A percentile compares a stretch with the other conserved stretches of the same genome.
Evolutionary conservation across 2,888 invertebrate genomes (phyloP).

Genomic region (Synanthedon myopaeformis): DNA sequence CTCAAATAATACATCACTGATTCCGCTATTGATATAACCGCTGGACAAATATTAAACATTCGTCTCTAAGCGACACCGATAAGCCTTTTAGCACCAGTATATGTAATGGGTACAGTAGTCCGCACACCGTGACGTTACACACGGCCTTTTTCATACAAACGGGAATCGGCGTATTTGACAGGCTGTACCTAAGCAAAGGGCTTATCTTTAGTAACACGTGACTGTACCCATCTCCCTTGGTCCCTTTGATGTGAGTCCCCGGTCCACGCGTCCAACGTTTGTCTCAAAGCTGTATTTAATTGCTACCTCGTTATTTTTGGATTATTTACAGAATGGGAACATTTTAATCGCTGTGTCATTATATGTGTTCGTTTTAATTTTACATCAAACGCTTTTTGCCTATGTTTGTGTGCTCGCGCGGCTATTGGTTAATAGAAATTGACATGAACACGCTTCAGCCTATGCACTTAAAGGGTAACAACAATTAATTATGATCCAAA

Average conservation of each 20-base stretch:
- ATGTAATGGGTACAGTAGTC: background rate
- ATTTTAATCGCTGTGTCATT: constrained; percentile 38
- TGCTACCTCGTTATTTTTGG: constrained; percentile 67
- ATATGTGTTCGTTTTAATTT: constrained; percentile 18
- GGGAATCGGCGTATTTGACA: background rate
- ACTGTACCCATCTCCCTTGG: constrained; percentile 14
- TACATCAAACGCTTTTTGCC: constrained; percentile 40
- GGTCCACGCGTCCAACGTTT: constrained; percentile 31
- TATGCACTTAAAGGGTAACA: no score
- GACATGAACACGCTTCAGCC: background rate
- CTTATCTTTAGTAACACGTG: constrained; percentile 38
- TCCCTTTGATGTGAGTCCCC: constrained; percentile 50
- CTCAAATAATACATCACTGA: background rate
- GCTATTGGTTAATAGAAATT: background rate
- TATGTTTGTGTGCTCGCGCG: background rate
- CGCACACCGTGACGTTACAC: constrained; percentile 3
- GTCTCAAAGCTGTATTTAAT: constrained; percentile 63
- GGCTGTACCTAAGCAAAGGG: background rate
- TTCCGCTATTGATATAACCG: constrained; percentile 18
- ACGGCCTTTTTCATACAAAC: constrained; percentile 1
- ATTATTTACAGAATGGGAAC: constrained; percentile 57
- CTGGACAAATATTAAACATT: constrained; percentile 27
- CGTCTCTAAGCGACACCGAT: constrained; percentile 19
- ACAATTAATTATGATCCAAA: no score
- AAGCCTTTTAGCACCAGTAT: constrained; percentile 15